Conservation (phyloP, 2,888 invertebrate species). For the Drosophila limbata region DNA sequence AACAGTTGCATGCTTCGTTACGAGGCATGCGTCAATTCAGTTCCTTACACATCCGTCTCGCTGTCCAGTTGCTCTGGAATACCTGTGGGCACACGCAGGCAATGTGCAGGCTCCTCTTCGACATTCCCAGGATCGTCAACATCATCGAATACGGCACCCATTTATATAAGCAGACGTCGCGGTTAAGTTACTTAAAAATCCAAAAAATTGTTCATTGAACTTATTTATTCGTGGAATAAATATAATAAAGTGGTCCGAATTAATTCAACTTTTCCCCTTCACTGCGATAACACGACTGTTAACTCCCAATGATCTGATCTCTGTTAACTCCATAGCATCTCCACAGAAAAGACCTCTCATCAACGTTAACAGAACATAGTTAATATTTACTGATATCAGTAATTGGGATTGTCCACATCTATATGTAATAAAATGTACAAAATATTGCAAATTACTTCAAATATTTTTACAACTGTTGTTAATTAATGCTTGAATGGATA, state of each 20-base stretch:
- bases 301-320: neutral
- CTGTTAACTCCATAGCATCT: neutral
- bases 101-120: slow-evolving; percentile 24
- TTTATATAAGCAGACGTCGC: slow-evolving; percentile 41
- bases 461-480: slow-evolving; percentile 34
- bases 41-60: slow-evolving; percentile 34
- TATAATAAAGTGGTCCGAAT: neutral
- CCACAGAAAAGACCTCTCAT: neutral
- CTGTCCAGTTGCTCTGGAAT: slow-evolving; percentile 46
- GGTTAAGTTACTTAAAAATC: slow-evolving; percentile 39
- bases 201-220: neutral
- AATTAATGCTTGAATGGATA: neutral
- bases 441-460: neutral
- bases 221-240: neutral
- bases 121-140: slow-evolving; percentile 18
- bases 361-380: too few species aligned
- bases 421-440: neutral
- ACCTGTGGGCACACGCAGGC: slow-evolving; percentile 41
- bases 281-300: neutral
- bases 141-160: slow-evolving; percentile 37
- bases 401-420: neutral
- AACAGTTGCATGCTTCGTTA: slow-evolving; percentile 56
- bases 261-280: neutral
- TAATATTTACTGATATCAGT: neutral
- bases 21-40: slow-evolving; percentile 31